Percentiles rank a stretch among this genome's conserved stretches.
Conservation (phyloP, 2,888 invertebrate genomes). For the Dastarcus helophoroides region DNA sequence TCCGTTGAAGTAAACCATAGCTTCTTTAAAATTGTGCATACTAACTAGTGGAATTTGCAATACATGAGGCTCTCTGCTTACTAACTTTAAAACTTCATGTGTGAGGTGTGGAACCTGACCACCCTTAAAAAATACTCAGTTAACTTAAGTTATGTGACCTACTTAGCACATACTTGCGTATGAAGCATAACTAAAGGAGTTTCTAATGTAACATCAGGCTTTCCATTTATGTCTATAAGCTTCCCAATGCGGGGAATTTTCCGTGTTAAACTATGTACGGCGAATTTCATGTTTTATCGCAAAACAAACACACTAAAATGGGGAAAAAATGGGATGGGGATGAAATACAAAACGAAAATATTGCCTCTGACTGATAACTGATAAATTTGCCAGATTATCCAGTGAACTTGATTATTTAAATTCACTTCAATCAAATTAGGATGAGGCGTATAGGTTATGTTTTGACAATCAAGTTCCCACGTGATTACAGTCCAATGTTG, state of each 20-base stretch:
- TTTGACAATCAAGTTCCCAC: too few relatives aligned
- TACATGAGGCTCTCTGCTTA: slow-evolving; percentile 49
- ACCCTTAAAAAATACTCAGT: slow-evolving; percentile 48
- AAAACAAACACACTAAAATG: not conserved
- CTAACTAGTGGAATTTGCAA: slow-evolving; percentile 63
- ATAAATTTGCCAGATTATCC: too few relatives aligned
- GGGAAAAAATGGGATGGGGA: slow-evolving; percentile 1
- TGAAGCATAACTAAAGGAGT: slow-evolving; percentile 67
- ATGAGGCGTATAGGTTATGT: too few relatives aligned
- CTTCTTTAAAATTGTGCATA: slow-evolving; percentile 47
- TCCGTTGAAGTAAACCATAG: slow-evolving; percentile 50
- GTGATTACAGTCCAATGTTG: too few relatives aligned
- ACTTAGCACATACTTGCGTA: slow-evolving; percentile 48
- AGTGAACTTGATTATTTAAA: too few relatives aligned
- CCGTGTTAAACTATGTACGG: slow-evolving; percentile 45
- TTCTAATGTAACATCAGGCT: slow-evolving; percentile 46
- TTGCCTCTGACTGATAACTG: too few relatives aligned
- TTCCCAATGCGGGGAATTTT: slow-evolving; percentile 55
- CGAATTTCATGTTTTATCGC: slow-evolving; percentile 55
- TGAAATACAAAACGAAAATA: too few relatives aligned
- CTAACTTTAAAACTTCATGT: slow-evolving; percentile 57
- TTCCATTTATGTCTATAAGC: slow-evolving; percentile 47
- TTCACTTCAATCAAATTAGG: too few relatives aligned
- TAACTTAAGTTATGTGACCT: slow-evolving; percentile 7
- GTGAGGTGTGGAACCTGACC: slow-evolving; percentile 77